These are phyloP conservation scores for Coregonus ussuriensis DNA, from an alignment of 2,797 vertebrate species.

Conservation along the genomic window DNA sequence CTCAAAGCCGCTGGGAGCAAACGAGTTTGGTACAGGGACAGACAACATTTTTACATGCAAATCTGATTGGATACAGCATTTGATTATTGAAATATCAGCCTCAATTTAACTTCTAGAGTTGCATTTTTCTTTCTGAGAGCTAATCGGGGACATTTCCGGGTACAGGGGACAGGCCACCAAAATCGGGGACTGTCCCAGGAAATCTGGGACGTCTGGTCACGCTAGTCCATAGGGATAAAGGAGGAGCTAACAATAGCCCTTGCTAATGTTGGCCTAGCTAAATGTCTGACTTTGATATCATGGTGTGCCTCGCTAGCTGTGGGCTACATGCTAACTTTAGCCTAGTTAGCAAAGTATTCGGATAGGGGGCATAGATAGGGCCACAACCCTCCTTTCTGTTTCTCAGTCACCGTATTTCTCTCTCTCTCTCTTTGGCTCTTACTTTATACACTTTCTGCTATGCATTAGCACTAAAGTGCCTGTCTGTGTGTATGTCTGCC, in stretches of 20 bases:
- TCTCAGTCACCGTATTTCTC: neutral
- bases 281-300: conserved; percentile 8
- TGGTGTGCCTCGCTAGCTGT: conserved; percentile 11
- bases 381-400: neutral
- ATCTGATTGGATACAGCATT: no score
- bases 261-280: conserved; percentile 51
- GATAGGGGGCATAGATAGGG: neutral
- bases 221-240: conserved; percentile 21
- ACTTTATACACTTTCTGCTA: conserved; percentile 57
- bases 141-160: no score
- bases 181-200: no score
- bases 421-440: conserved; percentile 35
- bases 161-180: no score
- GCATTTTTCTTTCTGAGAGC: no score
- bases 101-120: no score
- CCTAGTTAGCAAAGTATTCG: neutral
- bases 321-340: conserved; percentile 41
- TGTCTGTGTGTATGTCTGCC: conserved; percentile 52
- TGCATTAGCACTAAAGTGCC: conserved; percentile 77
- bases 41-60: no score
- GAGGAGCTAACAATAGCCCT: conserved; percentile 44
- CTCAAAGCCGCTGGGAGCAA: no score
- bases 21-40: no score
- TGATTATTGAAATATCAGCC: no score
- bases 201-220: neutral